A percentile compares a stretch with the other conserved stretches of the same genome.
phyloP scores from a whole-genome alignment of 2,888 invertebrate species.

The Lithophane leautieri region DNA sequence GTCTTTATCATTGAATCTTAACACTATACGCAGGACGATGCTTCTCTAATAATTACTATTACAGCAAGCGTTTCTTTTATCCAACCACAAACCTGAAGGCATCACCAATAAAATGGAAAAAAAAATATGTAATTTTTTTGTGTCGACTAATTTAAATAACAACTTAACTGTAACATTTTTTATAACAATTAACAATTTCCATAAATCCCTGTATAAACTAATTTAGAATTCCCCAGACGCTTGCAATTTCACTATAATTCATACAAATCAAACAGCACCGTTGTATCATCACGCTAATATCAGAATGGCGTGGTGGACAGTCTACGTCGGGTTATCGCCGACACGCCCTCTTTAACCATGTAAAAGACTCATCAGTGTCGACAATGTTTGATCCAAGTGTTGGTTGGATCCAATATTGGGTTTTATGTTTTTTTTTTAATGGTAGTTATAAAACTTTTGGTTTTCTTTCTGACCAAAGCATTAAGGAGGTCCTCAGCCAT shows the following conservation, averaged over 20 bases:
- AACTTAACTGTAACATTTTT: too few species aligned
- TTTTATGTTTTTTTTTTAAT: neutral
- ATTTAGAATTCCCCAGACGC: constrained; percentile 51
- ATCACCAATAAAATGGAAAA: neutral
- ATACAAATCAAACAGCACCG: constrained; percentile 63
- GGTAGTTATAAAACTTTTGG: neutral
- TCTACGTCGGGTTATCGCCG: constrained; percentile 68
- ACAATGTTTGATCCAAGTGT: constrained; percentile 62
- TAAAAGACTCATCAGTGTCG: constrained; percentile 70
- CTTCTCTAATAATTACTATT: too few species aligned
- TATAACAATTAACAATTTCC: neutral
- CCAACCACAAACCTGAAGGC: neutral
- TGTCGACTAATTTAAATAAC: neutral
- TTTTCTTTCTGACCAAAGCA: neutral
- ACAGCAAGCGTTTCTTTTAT: neutral
- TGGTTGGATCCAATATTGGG: constrained; percentile 44
- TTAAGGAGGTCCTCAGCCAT: neutral
- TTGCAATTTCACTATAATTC: constrained; percentile 67
- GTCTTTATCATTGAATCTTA: too few species aligned
- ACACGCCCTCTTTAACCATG: constrained; percentile 75
- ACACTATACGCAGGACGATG: too few species aligned
- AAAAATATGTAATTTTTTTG: neutral
- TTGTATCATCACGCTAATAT: constrained; percentile 78
- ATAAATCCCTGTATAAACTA: constrained; percentile 9
- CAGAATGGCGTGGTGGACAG: constrained; percentile 82